A percentile compares a stretch with the other conserved stretches of the same genome.
Evolutionary conservation across 2,797 vertebrate genomes (phyloP).

Genomic region (Apogon talboti): DNA sequence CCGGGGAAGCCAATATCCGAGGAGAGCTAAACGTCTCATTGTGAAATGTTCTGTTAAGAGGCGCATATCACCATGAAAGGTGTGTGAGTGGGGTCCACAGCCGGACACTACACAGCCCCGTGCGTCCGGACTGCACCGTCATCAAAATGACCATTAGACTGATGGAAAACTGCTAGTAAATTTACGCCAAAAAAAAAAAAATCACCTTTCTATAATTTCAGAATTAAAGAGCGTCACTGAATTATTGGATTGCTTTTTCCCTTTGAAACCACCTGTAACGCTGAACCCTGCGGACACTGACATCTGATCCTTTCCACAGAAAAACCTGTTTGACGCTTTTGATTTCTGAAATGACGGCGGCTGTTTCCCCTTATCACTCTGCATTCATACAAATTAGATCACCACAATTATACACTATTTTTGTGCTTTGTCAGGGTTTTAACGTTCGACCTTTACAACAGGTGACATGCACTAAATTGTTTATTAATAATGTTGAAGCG

Average conservation of each 20-base stretch:
- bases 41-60: conserved; percentile 43
- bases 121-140: conserved; percentile 23
- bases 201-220: neutral
- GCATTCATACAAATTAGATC: conserved; percentile 33
- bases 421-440: conserved; percentile 12
- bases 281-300: conserved; percentile 45
- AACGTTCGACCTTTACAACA: conserved; percentile 32
- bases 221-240: conserved; percentile 5
- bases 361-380: conserved; percentile 35
- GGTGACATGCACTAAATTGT: conserved; percentile 15
- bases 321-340: conserved; percentile 46
- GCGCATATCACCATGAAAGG: conserved; percentile 47
- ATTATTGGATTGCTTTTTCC: neutral
- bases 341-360: conserved; percentile 60
- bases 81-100: conserved; percentile 40
- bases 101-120: conserved; percentile 30
- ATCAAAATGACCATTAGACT: neutral
- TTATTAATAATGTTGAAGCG: neutral
- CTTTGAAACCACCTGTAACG: conserved; percentile 57
- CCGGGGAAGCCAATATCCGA: conserved; percentile 51
- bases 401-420: conserved; percentile 25
- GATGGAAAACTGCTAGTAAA: neutral
- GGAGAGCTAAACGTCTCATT: conserved; percentile 50
- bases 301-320: conserved; percentile 52
- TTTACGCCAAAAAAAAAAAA: neutral